Evolutionary conservation across 2,797 vertebrate genomes (phyloP).

Genomic region (Anas bernieri): DNA sequence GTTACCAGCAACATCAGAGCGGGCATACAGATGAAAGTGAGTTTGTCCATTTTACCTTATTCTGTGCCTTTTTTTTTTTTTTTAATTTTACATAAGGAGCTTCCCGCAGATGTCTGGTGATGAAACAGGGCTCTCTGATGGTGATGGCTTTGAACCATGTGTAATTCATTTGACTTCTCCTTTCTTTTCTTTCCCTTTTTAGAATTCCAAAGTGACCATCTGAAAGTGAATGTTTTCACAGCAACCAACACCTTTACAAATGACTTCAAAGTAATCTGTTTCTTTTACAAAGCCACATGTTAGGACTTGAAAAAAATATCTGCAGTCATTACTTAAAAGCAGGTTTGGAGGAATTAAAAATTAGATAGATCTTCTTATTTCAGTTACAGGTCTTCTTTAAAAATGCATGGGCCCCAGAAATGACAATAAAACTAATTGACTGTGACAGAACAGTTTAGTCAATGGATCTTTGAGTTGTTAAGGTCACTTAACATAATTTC

Average conservation of each 20-base stretch:
- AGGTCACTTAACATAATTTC: not conserved
- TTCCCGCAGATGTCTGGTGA: not conserved
- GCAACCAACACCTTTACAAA: not conserved
- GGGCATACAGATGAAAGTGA: accelerated
- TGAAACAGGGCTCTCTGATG: not conserved
- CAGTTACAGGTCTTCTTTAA: not conserved
- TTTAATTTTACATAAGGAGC: not conserved
- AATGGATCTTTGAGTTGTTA: not conserved
- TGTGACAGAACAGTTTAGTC: not conserved
- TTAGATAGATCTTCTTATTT: not conserved
- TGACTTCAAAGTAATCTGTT: not conserved
- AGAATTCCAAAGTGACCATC: not conserved
- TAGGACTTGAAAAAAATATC: not conserved
- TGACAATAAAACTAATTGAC: not conserved
- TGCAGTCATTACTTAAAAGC: not conserved
- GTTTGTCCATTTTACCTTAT: not conserved
- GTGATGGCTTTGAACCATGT: not conserved
- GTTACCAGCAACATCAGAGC: not conserved
- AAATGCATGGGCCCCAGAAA: not conserved
- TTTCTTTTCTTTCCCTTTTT: not conserved
- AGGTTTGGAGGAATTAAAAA: not conserved
- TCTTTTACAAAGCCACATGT: not conserved
- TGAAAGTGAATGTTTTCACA: constrained; percentile 19
- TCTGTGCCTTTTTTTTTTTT: not conserved
- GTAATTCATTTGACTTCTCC: not conserved